Percentiles rank a stretch among this genome's conserved stretches.
phyloP scores from a whole-genome alignment of 2,797 vertebrate genomes.

The Allobates femoralis region DNA sequence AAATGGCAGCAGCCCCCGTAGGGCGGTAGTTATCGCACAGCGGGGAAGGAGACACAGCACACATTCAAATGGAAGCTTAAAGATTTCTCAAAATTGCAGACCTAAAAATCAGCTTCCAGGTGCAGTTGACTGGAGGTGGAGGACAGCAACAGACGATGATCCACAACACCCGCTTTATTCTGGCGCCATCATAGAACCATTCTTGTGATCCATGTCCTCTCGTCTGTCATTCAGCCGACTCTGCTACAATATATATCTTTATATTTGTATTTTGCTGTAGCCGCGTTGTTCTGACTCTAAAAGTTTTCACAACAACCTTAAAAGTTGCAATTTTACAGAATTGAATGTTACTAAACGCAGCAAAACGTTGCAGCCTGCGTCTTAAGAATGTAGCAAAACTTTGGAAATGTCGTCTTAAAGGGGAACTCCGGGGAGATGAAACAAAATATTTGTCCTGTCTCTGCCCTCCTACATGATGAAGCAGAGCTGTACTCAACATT shows the following conservation, averaged over 20 bases:
- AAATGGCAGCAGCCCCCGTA: constrained; percentile 17
- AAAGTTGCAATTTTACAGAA: background rate
- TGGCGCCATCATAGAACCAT: background rate
- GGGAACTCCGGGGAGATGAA: too few species aligned
- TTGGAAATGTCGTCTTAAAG: too few species aligned
- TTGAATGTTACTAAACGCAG: background rate
- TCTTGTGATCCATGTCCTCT: background rate
- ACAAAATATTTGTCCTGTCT: too few species aligned
- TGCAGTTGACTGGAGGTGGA: background rate
- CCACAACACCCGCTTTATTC: background rate
- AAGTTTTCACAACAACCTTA: background rate
- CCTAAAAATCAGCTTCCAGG: constrained; percentile 42
- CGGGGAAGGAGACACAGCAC: constrained; percentile 31
- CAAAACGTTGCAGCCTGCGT: background rate
- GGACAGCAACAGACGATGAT: background rate
- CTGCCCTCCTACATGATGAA: too few species aligned
- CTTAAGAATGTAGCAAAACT: background rate
- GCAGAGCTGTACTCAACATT: too few species aligned
- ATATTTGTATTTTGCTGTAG: background rate
- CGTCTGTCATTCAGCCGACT: background rate
- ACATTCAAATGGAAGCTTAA: constrained; percentile 26
- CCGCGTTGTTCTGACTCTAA: background rate
- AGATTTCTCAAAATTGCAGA: constrained; percentile 52
- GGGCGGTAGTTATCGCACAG: constrained; percentile 47
- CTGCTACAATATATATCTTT: background rate